Evolutionary conservation across 1,140 invertebrate species (phyloP).

Genomic region (Adelges cooleyi): DNA sequence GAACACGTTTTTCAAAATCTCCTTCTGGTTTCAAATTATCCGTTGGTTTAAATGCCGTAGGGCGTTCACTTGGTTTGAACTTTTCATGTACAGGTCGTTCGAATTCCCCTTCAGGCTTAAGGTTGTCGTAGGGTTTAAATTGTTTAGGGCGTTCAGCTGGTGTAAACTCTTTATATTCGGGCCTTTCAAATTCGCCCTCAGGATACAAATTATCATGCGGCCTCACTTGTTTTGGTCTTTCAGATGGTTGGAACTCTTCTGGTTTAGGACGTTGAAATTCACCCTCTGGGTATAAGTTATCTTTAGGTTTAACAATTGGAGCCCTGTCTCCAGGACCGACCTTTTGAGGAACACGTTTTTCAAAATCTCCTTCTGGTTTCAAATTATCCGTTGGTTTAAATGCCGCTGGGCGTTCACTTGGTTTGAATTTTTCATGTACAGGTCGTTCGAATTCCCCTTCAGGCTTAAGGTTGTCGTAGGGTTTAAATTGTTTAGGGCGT

Average conservation of each 20-base stretch:
- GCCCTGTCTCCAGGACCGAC: constrained; percentile 41
- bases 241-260: constrained; percentile 39
- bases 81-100: constrained; percentile 36
- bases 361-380: constrained; percentile 47
- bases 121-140: constrained; percentile 42
- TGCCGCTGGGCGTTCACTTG: constrained; percentile 35
- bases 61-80: no score
- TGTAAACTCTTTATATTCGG: constrained; percentile 45
- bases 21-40: no score
- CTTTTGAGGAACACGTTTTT: constrained; percentile 38
- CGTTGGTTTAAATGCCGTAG: no score
- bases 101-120: constrained; percentile 40
- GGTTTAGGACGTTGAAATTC: constrained; percentile 45
- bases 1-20: no score
- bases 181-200: constrained; percentile 37
- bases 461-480: constrained; percentile 44
- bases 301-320: constrained; percentile 40
- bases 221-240: constrained; percentile 42
- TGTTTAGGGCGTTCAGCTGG: constrained; percentile 34
- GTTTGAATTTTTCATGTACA: constrained; percentile 41
- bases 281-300: constrained; percentile 52
- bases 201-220: constrained; percentile 41
- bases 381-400: constrained; percentile 45
- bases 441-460: constrained; percentile 54
- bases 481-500: constrained; percentile 34